These are phyloP conservation scores for Dendrocopos noguchii DNA, from an alignment of 2,113 vertebrate species.

Conservation along the genomic window DNA sequence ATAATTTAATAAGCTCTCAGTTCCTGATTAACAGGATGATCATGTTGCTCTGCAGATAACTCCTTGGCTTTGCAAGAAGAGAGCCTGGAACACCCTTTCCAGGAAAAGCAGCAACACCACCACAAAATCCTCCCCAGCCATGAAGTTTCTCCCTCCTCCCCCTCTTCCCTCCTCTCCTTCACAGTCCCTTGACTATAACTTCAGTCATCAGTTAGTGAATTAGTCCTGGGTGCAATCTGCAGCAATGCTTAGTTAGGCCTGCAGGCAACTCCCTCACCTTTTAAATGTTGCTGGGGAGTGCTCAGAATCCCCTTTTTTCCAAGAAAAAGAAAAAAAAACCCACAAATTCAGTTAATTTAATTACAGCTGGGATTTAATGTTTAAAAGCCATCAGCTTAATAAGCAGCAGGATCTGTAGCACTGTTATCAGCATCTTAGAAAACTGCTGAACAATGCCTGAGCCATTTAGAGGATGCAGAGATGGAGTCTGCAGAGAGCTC, in stretches of 20 bases:
- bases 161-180: background rate
- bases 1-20: background rate
- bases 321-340: background rate
- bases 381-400: constrained; percentile 57
- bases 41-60: background rate
- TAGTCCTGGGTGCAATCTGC: constrained; percentile 26
- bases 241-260: background rate
- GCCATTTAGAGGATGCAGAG: background rate
- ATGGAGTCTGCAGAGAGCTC: background rate
- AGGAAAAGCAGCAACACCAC: background rate
- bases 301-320: background rate
- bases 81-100: background rate
- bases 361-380: constrained; percentile 51
- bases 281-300: background rate
- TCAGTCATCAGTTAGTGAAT: background rate
- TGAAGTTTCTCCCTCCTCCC: background rate
- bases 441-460: constrained; percentile 44
- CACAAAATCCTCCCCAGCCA: background rate
- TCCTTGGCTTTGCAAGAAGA: background rate
- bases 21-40: background rate
- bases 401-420: constrained; percentile 15
- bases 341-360: constrained; percentile 56
- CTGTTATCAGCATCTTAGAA: constrained; percentile 47
- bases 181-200: background rate
- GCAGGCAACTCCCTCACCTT: constrained; percentile 55